A percentile compares a stretch with the other conserved stretches of the same genome.
These are phyloP conservation scores for Callospermophilus lateralis DNA, from an alignment of 2,113 vertebrate species.

Conservation along the genomic window DNA sequence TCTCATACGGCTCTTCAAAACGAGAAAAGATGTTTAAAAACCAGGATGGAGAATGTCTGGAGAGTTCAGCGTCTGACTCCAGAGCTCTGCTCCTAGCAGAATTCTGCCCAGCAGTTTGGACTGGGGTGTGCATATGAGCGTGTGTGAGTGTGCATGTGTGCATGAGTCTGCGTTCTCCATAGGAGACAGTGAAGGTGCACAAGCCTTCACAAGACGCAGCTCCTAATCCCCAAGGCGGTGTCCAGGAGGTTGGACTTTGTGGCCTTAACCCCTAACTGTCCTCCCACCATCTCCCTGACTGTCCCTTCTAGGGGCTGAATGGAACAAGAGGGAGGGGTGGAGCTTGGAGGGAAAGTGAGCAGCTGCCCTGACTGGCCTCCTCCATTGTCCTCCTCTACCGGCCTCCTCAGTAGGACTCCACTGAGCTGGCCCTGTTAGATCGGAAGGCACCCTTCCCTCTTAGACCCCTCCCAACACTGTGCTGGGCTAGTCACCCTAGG, in stretches of 20 bases:
- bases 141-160: background rate
- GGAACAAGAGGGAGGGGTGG: background rate
- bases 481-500: background rate
- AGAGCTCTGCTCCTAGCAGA: background rate
- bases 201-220: background rate
- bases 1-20: background rate
- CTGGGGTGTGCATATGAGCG: background rate
- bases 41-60: background rate
- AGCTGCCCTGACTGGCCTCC: too few species aligned
- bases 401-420: background rate
- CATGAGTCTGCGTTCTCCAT: background rate
- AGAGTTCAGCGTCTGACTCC: background rate
- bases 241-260: background rate
- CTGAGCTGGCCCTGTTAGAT: background rate
- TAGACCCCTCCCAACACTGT: background rate
- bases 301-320: background rate
- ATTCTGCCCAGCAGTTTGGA: background rate
- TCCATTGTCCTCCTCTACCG: background rate
- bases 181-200: background rate
- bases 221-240: background rate
- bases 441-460: too few species aligned
- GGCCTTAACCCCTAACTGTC: background rate
- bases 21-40: background rate
- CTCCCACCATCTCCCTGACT: accelerated
- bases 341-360: too few species aligned